Percentiles rank a stretch among this genome's conserved stretches.
These are phyloP conservation scores for Apantesis nais DNA, from an alignment of 2,888 invertebrate genomes.

Conservation along the genomic window DNA sequence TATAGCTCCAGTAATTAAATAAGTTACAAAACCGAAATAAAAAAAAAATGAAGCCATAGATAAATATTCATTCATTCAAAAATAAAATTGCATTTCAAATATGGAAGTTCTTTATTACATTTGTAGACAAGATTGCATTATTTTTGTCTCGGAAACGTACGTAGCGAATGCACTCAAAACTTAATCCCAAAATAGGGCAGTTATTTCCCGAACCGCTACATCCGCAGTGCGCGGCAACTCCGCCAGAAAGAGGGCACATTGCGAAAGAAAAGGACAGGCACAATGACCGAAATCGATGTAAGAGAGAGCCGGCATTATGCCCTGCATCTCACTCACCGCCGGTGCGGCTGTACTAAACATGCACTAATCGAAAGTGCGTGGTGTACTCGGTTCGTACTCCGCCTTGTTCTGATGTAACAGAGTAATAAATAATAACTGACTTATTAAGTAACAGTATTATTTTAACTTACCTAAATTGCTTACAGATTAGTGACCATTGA, in stretches of 20 bases:
- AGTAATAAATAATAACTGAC: slow-evolving; percentile 25
- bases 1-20: too few species aligned
- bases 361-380: slow-evolving; percentile 63
- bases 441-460: slow-evolving; percentile 25
- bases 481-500: neutral
- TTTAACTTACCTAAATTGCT: slow-evolving; percentile 12
- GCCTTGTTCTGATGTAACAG: slow-evolving; percentile 49
- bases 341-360: slow-evolving; percentile 72
- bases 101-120: slow-evolving; percentile 1
- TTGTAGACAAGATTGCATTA: slow-evolving; percentile 23
- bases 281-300: slow-evolving; percentile 78
- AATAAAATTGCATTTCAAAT: slow-evolving; percentile 15
- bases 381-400: slow-evolving; percentile 59
- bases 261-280: slow-evolving; percentile 61
- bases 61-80: slow-evolving; percentile 4
- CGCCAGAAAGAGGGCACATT: slow-evolving; percentile 61
- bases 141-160: slow-evolving; percentile 43
- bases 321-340: slow-evolving; percentile 58
- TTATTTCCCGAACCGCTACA: slow-evolving; percentile 57
- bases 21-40: neutral
- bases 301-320: slow-evolving; percentile 44
- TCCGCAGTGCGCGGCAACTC: slow-evolving; percentile 70
- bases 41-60: neutral
- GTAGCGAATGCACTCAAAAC: slow-evolving; percentile 52
- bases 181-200: slow-evolving; percentile 68